Evolutionary conservation across 1,140 invertebrate genomes (phyloP).

Genomic region (Bombus consobrinus): DNA sequence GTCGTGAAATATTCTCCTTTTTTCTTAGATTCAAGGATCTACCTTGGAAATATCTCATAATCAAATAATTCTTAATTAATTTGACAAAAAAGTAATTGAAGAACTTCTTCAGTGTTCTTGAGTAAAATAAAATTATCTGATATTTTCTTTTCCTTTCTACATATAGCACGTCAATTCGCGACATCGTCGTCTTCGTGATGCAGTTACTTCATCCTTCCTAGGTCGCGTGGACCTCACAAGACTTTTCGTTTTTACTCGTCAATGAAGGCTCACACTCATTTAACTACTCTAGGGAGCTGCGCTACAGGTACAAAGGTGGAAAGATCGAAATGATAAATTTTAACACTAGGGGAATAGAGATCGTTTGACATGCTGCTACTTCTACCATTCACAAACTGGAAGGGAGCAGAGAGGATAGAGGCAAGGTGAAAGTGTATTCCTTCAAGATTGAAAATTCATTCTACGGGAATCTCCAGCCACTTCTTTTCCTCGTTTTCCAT

Average conservation of each 20-base stretch:
- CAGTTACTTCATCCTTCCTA: neutral
- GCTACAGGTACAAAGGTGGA: conserved; percentile 51
- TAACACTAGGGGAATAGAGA: conserved; percentile 53
- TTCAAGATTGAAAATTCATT: conserved; percentile 9
- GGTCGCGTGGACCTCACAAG: neutral
- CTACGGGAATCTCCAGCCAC: conserved; percentile 32
- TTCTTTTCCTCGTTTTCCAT: neutral
- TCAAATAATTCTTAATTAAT: neutral
- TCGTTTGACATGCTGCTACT: conserved; percentile 59
- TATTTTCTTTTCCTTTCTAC: neutral
- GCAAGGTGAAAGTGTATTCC: conserved; percentile 21
- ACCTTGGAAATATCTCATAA: neutral
- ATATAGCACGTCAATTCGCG: neutral
- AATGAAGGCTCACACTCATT: conserved; percentile 21
- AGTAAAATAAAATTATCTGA: neutral
- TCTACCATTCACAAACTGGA: conserved; percentile 62
- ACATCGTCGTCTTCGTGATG: neutral
- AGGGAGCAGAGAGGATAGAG: conserved; percentile 36
- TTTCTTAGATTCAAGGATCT: neutral
- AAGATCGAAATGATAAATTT: conserved; percentile 42
- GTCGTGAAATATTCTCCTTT: neutral
- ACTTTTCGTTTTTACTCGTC: neutral
- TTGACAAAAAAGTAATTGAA: neutral
- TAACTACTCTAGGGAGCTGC: conserved; percentile 51
- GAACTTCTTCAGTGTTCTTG: neutral